A percentile compares a stretch with the other conserved stretches of the same genome.
Evolutionary conservation across 2,888 invertebrate genomes (phyloP).

Genomic region (Campopleginae sp.): DNA sequence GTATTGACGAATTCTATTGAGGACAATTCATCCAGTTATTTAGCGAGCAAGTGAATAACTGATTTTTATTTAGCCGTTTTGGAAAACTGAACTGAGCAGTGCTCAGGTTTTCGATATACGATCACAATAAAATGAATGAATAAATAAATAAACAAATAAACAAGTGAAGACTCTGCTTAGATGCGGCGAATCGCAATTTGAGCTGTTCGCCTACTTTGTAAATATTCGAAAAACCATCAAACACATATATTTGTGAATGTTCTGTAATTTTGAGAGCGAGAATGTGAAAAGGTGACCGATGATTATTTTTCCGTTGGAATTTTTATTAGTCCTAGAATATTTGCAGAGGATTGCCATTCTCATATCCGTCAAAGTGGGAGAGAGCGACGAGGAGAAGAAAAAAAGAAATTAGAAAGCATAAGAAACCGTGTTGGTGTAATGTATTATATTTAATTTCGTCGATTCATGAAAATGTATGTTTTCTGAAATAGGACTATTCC

Average conservation of each 20-base stretch:
- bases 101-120: slow-evolving; percentile 29
- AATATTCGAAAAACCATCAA: slow-evolving; percentile 52
- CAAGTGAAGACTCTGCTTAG: slow-evolving; percentile 25
- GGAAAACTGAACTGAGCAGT: slow-evolving; percentile 38
- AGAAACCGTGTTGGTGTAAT: slow-evolving; percentile 49
- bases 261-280: slow-evolving; percentile 53
- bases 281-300: slow-evolving; percentile 33
- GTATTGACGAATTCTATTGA: slow-evolving; percentile 17
- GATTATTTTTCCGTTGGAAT: slow-evolving; percentile 17
- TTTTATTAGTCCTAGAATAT: slow-evolving; percentile 11
- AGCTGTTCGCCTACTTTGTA: slow-evolving; percentile 51
- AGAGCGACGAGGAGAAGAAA: slow-evolving; percentile 2
- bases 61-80: slow-evolving; percentile 4
- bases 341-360: slow-evolving; percentile 16
- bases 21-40: slow-evolving; percentile 7
- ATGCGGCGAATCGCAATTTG: slow-evolving; percentile 31
- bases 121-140: not conserved
- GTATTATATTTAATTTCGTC: slow-evolving; percentile 51
- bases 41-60: slow-evolving; percentile 24
- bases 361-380: not conserved
- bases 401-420: slow-evolving; percentile 1
- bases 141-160: slow-evolving; percentile 2
- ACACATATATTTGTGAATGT: slow-evolving; percentile 32
- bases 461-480: slow-evolving; percentile 57
- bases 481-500: slow-evolving; percentile 32